Base-by-base conservation (phyloP, 2,888 invertebrate genomes). In the Unio pictorum region DNA sequence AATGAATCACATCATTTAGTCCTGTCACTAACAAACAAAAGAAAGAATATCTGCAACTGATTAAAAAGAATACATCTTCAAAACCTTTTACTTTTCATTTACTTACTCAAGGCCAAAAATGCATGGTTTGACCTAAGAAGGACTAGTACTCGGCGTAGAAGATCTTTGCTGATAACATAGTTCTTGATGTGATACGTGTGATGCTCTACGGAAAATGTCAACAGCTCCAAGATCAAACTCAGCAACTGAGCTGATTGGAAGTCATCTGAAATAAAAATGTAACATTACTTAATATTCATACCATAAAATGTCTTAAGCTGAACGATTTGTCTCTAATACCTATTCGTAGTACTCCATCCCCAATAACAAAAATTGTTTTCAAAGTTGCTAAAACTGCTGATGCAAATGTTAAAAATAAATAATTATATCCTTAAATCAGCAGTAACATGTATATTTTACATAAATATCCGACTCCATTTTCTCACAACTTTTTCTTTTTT, bases 111-210 rank as follows among this genome's bases (percentile, higher is more conserved):
- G 85, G 98, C 97, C 83, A 99, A 93, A 93, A 99, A 99, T 87
- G 97, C 96, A 92, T 99, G 98, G 86, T 95, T 95, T 76, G 98
- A 98, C 90, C 96, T 95, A 95, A 98, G 97, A 81, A 99, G 93
- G 84, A 98, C 96, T 83, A 99, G 93, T 90, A 99, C 96, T 90
- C 96, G 94, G 90, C 96, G 94, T 80, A 99, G 93, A 82, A 99
- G 93, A 92, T 99, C 98, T 92, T 97, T 98, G 92, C 96, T 96
- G 88, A 99, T 93, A 91, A 98, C 95, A 92, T 97, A 98, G 90
- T 97, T 97, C 91, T 98, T 98, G 91, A 99, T 98, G 92, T 99
- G 97, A 92, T 97, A 98, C 72, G 96, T 96, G 92, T 99, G 99
- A 92, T 99, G 99, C 90, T 99, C 99, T 64, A 99, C 97, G 91